Evolutionary conservation across 37 sponge, comb jelly and placozoan species (phyloP), one percentile per base, ranked within the genome.

Genomic region (Halisarca cf. caerulea): DNA sequence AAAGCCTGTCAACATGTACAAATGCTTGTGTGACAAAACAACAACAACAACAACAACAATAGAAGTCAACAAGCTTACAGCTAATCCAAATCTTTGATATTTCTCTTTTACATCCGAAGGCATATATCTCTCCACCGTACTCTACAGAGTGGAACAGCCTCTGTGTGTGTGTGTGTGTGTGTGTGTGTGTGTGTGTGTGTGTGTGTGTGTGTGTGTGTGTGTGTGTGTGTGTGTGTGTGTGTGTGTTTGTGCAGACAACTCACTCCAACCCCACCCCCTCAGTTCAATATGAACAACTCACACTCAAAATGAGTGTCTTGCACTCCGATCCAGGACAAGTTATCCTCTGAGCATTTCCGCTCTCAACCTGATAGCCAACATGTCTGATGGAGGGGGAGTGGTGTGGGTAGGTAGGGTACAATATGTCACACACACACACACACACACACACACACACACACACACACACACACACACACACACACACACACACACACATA

Each of bases 1-100:
- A 62, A 81, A 4, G 60, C 62, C 62, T 85, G 82, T 0, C 54
- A 66, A 36, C 86, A 88, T n/a, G n/a, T n/a, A n/a, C n/a, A n/a
- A n/a, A n/a, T n/a, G n/a, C n/a, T n/a, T n/a, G n/a, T n/a, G n/a
- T 11, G 11, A 41, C 25, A 43, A 6, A 64, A 30, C 0, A 2
- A 61, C 20, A 1, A 35, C 37, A 36, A 30, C 32, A 33, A 42
- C 89, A 84, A 27, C 21, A 61, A 37, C 2, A 0, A 60, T 21
- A 71, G 41, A 61, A 23, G 23, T 2, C n/a, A 43, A 21, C 47
- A 39, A 34, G 40, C 69, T 30, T 34, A 68, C 69, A 28, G 30
- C 32, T 7, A 79, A 32, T n/a, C 62, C 82, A 81, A 81, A 81
- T 59, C 61, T n/a, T 40, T 34, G 23, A 47, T 59, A 81, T 40